Conservation (phyloP, 2,113 vertebrate species). For the Sylvietta virens region DNA sequence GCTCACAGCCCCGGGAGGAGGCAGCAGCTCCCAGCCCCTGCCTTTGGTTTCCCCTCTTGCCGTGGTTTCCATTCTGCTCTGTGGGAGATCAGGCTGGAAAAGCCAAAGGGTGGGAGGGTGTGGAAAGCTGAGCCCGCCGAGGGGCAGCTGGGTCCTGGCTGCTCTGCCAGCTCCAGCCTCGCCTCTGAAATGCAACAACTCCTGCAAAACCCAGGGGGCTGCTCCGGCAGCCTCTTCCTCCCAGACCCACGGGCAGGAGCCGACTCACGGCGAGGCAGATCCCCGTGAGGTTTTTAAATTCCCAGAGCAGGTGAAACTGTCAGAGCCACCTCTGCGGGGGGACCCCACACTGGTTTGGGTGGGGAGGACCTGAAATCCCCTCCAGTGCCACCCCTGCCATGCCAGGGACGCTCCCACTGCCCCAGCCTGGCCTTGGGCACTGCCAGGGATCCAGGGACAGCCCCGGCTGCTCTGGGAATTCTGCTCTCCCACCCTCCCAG, state of each 20-base stretch:
- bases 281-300: rapidly evolving
- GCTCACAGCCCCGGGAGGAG: not conserved
- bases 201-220: not conserved
- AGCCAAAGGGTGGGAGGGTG: not conserved
- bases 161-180: not conserved
- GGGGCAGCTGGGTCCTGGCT: not conserved
- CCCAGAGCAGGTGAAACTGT: not conserved
- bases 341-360: not conserved
- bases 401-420: not conserved
- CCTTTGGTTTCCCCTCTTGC: not conserved
- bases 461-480: not conserved
- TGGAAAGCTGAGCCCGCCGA: not conserved
- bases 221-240: not conserved
- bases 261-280: not conserved
- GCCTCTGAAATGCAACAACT: not conserved
- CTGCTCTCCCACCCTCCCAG: not conserved
- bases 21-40: not conserved
- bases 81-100: not conserved
- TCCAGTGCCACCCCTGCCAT: not conserved
- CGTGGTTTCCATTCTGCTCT: not conserved
- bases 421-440: not conserved
- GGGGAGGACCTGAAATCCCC: not conserved
- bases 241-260: not conserved
- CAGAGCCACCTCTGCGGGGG: not conserved
- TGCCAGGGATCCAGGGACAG: not conserved